Evolutionary conservation across 2,113 vertebrate species (phyloP).

Genomic region (Riparia riparia): DNA sequence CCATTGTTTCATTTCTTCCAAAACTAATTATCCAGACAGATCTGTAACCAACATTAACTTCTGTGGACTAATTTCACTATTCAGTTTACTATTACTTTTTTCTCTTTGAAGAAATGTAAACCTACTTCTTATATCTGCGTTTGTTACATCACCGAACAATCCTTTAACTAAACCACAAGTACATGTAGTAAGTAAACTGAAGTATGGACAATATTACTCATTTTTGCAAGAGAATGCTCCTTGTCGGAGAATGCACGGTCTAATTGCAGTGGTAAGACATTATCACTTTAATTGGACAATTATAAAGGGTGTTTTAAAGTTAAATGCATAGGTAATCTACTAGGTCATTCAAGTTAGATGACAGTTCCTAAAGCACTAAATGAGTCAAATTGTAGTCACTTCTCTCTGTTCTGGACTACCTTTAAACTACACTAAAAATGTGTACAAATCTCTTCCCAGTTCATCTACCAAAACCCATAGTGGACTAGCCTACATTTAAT

Average conservation of each 20-base stretch:
- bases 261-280: background rate
- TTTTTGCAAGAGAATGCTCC: background rate
- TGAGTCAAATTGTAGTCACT: background rate
- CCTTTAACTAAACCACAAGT: background rate
- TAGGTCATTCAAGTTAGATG: background rate
- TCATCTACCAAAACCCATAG: background rate
- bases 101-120: background rate
- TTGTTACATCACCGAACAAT: background rate
- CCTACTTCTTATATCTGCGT: background rate
- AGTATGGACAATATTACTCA: background rate
- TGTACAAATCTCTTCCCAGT: background rate
- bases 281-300: background rate
- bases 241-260: background rate
- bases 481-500: background rate
- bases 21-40: background rate
- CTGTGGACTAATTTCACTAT: background rate
- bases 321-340: background rate
- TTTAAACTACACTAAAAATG: background rate
- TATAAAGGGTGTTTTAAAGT: background rate
- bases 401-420: background rate
- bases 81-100: background rate
- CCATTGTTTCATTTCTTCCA: background rate
- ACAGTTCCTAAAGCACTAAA: background rate
- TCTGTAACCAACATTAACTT: background rate
- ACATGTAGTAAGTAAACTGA: background rate